Conservation (phyloP, 2,113 vertebrate species). For the Upupa epops region DNA sequence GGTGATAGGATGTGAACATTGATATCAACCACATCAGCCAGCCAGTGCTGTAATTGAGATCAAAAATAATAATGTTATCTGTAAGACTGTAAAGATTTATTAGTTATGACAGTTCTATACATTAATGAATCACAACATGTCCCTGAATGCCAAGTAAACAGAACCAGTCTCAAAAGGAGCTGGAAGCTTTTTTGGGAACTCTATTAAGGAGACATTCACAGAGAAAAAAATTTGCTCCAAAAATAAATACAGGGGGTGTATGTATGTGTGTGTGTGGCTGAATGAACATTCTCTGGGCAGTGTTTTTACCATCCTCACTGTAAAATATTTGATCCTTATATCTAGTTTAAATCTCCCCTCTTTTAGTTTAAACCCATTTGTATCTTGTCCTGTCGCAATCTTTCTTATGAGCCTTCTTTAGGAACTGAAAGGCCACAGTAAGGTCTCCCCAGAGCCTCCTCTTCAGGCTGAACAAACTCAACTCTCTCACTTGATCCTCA, state of each 20-base stretch:
- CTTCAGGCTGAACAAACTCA: too few relatives aligned
- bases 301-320: too few relatives aligned
- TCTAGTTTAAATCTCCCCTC: too few relatives aligned
- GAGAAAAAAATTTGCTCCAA: neutral
- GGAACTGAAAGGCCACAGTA: too few relatives aligned
- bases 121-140: conserved; percentile 53
- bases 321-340: too few relatives aligned
- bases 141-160: conserved; percentile 44
- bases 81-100: conserved; percentile 68
- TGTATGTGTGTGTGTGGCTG: neutral
- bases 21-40: conserved; percentile 32
- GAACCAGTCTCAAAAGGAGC: neutral
- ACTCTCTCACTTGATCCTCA: too few relatives aligned
- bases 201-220: neutral
- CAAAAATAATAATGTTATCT: conserved; percentile 71
- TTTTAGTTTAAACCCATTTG: too few relatives aligned
- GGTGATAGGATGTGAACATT: conserved; percentile 30
- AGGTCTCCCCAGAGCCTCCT: too few relatives aligned
- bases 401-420: too few relatives aligned
- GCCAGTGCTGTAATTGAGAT: conserved; percentile 61
- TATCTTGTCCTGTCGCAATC: too few relatives aligned
- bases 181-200: neutral
- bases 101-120: conserved; percentile 62
- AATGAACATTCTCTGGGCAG: too few relatives aligned
- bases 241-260: neutral